Percentiles rank a stretch among this genome's conserved stretches.
Conservation (phyloP, 2,888 invertebrate genomes). For the Nomada flava region DNA sequence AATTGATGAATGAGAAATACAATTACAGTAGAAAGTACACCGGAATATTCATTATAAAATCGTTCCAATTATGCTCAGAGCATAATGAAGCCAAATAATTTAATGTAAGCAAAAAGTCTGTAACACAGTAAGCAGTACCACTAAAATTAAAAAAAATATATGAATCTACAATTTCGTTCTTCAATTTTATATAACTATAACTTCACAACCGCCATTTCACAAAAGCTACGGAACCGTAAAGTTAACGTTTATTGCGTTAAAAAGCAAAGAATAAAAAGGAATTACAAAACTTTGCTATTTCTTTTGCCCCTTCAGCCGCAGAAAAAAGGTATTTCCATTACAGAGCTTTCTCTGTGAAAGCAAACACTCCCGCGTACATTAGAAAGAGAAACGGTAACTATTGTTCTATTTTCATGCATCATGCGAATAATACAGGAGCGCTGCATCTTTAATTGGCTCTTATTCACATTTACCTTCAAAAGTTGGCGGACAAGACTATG, state of each 20-base stretch:
- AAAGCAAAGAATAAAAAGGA: not conserved
- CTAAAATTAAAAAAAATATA: no score
- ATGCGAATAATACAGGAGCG: slow-evolving; percentile 7
- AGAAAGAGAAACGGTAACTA: slow-evolving; percentile 28
- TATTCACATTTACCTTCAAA: slow-evolving; percentile 4
- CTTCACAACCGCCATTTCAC: not conserved
- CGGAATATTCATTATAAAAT: no score
- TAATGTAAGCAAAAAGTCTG: no score
- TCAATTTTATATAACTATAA: not conserved
- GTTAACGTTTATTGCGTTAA: not conserved
- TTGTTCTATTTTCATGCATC: slow-evolving; percentile 26
- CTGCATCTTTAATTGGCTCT: slow-evolving; percentile 33
- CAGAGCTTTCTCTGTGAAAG: not conserved
- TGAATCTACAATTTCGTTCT: no score
- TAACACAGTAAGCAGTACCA: no score
- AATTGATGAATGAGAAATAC: no score
- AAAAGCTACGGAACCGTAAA: not conserved
- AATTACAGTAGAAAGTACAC: no score
- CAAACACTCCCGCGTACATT: slow-evolving; percentile 22
- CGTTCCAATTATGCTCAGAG: no score
- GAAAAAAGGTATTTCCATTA: slow-evolving; percentile 27
- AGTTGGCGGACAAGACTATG: not conserved
- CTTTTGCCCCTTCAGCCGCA: not conserved
- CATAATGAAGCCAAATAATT: no score
- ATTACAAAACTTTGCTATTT: not conserved